phyloP scores from a whole-genome alignment of 2,113 vertebrate genomes.

The Erinaceus europaeus region DNA sequence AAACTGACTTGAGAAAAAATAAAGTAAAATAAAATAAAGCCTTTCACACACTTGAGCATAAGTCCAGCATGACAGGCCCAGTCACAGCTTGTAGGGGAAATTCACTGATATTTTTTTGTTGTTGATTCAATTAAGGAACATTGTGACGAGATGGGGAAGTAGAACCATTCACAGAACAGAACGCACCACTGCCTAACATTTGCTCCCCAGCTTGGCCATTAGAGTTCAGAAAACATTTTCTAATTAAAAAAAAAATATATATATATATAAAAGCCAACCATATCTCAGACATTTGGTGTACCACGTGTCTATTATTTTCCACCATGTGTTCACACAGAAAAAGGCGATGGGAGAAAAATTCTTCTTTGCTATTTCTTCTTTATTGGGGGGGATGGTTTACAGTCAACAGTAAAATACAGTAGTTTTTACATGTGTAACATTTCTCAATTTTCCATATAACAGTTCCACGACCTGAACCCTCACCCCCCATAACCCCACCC shows the following conservation, averaged over 20 bases:
- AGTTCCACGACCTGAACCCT: no score
- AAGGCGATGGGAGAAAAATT: not conserved
- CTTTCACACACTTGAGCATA: not conserved
- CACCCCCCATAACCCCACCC: no score
- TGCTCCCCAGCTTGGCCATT: conserved; percentile 20
- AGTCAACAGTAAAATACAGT: no score
- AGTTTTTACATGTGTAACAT: no score
- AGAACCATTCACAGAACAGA: not conserved
- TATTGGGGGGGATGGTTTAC: no score
- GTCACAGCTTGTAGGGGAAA: not conserved
- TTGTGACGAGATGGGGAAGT: not conserved
- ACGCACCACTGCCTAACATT: not conserved
- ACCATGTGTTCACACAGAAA: not conserved
- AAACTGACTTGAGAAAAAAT: not conserved
- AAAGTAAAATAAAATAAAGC: no score
- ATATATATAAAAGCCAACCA: conserved; percentile 16
- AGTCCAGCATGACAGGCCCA: not conserved
- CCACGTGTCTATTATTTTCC: not conserved
- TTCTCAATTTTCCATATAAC: no score
- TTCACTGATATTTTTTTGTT: not conserved
- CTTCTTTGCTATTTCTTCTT: not conserved
- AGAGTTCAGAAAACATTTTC: conserved; percentile 41
- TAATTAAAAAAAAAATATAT: not conserved
- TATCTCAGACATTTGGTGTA: not conserved
- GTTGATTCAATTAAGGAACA: not conserved